phyloP scores from a whole-genome alignment of 2,113 vertebrate genomes.

The Climacteris rufus region DNA sequence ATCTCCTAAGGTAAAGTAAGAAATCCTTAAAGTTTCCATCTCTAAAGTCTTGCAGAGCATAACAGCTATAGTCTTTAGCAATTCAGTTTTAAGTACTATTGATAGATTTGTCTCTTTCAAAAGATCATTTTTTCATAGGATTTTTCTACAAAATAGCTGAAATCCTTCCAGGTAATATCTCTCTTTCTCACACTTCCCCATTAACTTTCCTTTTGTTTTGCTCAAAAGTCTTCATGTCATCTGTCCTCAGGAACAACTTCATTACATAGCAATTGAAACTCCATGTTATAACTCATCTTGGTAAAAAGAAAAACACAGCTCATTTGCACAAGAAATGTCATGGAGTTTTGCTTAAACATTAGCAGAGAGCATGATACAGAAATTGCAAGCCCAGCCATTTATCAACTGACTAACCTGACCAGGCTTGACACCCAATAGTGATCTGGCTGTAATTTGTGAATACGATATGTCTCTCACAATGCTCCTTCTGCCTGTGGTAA shows the following conservation, averaged over 20 bases:
- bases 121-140: not conserved
- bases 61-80: not conserved
- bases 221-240: not conserved
- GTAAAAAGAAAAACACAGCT: not conserved
- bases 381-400: not conserved
- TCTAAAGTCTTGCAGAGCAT: not conserved
- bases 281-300: not conserved
- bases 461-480: not conserved
- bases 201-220: not conserved
- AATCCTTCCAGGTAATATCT: not conserved
- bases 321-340: not conserved
- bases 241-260: not conserved
- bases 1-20: not conserved
- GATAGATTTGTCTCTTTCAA: not conserved
- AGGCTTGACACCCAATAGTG: not conserved
- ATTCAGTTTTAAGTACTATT: not conserved
- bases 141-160: not conserved
- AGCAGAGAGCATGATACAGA: not conserved
- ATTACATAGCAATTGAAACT: not conserved
- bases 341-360: conserved; percentile 2
- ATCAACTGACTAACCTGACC: not conserved
- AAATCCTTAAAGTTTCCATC: not conserved
- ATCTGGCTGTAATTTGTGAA: not conserved
- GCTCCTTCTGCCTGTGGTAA: not conserved
- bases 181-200: not conserved